Conservation (phyloP, 2,797 vertebrate species). For the Tinamus major region DNA sequence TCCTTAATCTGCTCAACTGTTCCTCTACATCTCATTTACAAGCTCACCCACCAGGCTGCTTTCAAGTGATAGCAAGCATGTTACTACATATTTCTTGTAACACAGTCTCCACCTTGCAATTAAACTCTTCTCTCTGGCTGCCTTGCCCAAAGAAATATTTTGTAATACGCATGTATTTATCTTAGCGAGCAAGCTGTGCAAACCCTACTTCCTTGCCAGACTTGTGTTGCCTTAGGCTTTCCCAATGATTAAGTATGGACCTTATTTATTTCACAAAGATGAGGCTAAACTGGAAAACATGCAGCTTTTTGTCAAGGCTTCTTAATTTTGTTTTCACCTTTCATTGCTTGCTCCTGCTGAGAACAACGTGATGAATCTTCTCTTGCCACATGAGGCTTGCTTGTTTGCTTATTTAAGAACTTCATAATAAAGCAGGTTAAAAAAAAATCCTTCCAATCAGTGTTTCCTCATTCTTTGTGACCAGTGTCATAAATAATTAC, state of each 20-base stretch:
- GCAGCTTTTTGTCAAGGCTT: neutral
- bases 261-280: neutral
- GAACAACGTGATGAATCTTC: neutral
- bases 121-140: neutral
- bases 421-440: neutral
- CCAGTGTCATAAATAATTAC: neutral
- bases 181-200: neutral
- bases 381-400: neutral
- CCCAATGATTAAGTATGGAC: neutral
- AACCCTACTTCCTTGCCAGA: neutral
- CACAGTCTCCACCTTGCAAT: neutral
- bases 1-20: neutral
- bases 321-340: neutral
- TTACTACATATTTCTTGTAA: neutral
- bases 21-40: neutral
- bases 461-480: neutral
- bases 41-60: neutral
- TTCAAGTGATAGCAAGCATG: neutral
- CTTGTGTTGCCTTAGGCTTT: neutral
- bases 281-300: neutral
- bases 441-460: neutral
- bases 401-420: neutral
- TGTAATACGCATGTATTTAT: neutral
- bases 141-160: neutral
- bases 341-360: neutral